Conservation (phyloP, 2,888 invertebrate species). For the Mythimna lalbum region DNA sequence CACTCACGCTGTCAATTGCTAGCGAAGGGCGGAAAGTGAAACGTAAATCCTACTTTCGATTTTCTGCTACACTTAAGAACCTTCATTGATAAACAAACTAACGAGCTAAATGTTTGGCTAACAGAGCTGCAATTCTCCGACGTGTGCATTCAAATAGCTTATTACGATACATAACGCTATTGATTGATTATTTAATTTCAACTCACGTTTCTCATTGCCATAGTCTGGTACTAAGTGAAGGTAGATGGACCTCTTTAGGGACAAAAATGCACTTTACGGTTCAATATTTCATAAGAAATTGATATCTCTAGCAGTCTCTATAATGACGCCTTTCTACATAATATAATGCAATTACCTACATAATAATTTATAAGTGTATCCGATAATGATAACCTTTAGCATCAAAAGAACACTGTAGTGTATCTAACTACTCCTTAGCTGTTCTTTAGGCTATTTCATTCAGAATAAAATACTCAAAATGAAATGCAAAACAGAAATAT, state of each 20-base stretch:
- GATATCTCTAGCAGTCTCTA: conserved; percentile 6
- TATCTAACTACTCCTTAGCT: neutral
- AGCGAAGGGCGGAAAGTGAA: conserved; percentile 39
- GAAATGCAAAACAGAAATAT: no score
- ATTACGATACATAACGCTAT: conserved; percentile 41
- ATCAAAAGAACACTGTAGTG: conserved; percentile 23
- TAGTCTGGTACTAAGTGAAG: conserved; percentile 23
- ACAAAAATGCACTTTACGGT: neutral
- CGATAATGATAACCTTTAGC: conserved; percentile 41
- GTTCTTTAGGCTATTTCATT: conserved; percentile 6
- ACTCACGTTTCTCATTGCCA: conserved; percentile 62
- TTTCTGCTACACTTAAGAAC: conserved; percentile 25
- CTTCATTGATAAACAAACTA: conserved; percentile 40
- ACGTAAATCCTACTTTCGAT: conserved; percentile 33
- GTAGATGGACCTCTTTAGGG: neutral
- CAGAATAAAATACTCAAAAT: conserved; percentile 4
- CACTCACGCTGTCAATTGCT: conserved; percentile 3
- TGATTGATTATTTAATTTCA: conserved; percentile 55
- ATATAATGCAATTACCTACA: neutral
- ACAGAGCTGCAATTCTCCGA: conserved; percentile 35
- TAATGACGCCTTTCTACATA: neutral
- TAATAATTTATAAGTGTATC: conserved; percentile 3
- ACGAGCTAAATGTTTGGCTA: conserved; percentile 44
- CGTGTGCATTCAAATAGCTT: conserved; percentile 55
- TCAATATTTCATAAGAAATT: neutral